phyloP scores from a whole-genome alignment of 2,888 invertebrate species.

The Prostheceraeus crozeri region DNA sequence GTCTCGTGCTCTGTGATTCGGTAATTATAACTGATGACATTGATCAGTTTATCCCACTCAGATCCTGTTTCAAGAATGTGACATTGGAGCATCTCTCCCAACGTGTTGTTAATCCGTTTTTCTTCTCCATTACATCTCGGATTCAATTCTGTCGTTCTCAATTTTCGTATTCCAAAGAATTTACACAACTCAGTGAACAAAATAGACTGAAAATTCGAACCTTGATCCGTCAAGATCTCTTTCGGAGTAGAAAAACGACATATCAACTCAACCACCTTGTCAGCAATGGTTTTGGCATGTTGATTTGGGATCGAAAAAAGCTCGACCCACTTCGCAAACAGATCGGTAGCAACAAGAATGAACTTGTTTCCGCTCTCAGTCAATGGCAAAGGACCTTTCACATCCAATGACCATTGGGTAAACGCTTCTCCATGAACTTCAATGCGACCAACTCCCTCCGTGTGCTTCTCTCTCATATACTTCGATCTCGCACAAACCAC shows the following conservation, averaged over 20 bases:
- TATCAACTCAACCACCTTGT: constrained; percentile 16
- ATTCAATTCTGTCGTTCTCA: background rate
- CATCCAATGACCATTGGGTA: background rate
- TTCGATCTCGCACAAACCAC: background rate
- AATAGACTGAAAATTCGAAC: constrained; percentile 6
- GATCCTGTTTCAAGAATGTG: no score
- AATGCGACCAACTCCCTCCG: background rate
- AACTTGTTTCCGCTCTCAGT: background rate
- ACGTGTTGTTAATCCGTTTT: background rate
- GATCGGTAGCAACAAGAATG: background rate
- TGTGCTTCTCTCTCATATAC: background rate
- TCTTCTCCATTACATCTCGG: constrained; percentile 1
- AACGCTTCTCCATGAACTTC: background rate
- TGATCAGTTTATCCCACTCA: no score
- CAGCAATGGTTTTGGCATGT: background rate
- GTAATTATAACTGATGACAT: no score
- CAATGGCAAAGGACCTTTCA: background rate
- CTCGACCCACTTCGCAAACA: constrained; percentile 4
- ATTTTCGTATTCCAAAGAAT: background rate
- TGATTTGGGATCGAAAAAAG: background rate
- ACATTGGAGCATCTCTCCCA: background rate
- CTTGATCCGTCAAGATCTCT: background rate
- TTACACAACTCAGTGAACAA: background rate
- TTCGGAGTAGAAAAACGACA: background rate
- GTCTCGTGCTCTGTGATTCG: no score